phyloP scores from a whole-genome alignment of 2,797 vertebrate species.

The Centropyge bicolor region DNA sequence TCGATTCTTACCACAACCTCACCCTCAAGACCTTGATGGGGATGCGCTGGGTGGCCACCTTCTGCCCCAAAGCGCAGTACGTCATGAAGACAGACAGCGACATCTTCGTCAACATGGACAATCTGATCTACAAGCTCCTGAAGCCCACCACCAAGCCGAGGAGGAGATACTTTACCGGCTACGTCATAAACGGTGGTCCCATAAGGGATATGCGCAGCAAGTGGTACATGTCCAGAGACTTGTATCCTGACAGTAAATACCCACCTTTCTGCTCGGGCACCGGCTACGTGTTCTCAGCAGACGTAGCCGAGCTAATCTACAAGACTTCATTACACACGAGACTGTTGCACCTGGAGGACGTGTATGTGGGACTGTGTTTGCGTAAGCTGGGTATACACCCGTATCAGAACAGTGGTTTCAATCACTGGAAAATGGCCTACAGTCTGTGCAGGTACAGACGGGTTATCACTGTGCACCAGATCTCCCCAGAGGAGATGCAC shows the following conservation, averaged over 20 bases:
- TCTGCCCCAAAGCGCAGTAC: slow-evolving; percentile 95
- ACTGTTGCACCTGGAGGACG: slow-evolving; percentile 97
- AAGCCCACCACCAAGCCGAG: slow-evolving; percentile 96
- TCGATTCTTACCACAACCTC: slow-evolving; percentile 98
- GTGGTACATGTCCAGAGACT: slow-evolving; percentile 98
- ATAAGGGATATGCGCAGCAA: slow-evolving; percentile 98
- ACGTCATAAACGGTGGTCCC: slow-evolving; percentile 96
- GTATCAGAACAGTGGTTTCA: slow-evolving; percentile 99
- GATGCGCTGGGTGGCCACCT: slow-evolving; percentile 96
- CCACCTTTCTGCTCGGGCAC: slow-evolving; percentile 98
- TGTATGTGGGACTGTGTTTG: slow-evolving; percentile 96
- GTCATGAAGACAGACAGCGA: slow-evolving; percentile 99
- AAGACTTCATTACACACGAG: slow-evolving; percentile 97
- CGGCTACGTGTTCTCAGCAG: slow-evolving; percentile 96
- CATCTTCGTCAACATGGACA: slow-evolving; percentile 99
- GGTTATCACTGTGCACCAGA: slow-evolving; percentile 97
- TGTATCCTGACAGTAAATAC: slow-evolving; percentile 97
- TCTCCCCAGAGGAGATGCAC: slow-evolving; percentile 99
- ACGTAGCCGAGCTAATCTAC: slow-evolving; percentile 96
- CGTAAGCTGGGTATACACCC: slow-evolving; percentile 97
- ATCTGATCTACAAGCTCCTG: slow-evolving; percentile 96
- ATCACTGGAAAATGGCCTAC: slow-evolving; percentile 99
- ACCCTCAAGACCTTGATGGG: slow-evolving; percentile 98
- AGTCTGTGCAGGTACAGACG: slow-evolving; percentile 96
- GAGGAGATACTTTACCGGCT: slow-evolving; percentile 96